Conservation (phyloP, 2,797 vertebrate species). For the Champsocephalus esox region DNA sequence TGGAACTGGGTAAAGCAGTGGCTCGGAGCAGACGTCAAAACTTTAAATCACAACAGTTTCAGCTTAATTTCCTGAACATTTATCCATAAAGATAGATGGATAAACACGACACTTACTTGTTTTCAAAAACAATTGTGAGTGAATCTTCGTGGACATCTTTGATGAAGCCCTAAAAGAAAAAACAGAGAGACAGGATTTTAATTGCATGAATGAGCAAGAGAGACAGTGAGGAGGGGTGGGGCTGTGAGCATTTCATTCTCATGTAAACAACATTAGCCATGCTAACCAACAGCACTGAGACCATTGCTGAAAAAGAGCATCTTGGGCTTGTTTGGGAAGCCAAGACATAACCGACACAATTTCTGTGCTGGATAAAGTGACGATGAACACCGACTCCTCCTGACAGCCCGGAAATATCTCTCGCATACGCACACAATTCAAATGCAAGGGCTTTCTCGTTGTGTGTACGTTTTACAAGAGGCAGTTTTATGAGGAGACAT, state of each 20-base stretch:
- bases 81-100: background rate
- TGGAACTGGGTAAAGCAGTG: constrained; percentile 35
- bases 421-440: background rate
- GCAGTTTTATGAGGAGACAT: constrained; percentile 13
- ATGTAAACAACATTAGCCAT: constrained; percentile 47
- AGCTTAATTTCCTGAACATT: background rate
- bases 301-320: constrained; percentile 48
- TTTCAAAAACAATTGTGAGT: constrained; percentile 94
- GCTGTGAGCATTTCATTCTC: constrained; percentile 14
- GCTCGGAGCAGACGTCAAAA: constrained; percentile 9
- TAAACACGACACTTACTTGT: constrained; percentile 90
- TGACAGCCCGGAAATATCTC: constrained; percentile 50
- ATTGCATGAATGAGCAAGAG: constrained; percentile 15
- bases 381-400: constrained; percentile 57
- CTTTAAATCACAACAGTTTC: constrained; percentile 21
- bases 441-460: constrained; percentile 8
- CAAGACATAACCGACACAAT: constrained; percentile 60
- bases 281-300: constrained; percentile 26
- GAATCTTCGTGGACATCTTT: constrained; percentile 96
- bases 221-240: constrained; percentile 15
- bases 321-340: constrained; percentile 39
- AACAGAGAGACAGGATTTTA: constrained; percentile 49
- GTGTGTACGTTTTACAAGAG: background rate
- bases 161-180: constrained; percentile 87
- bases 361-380: constrained; percentile 55